Evolutionary conservation across 2,113 vertebrate species (phyloP).

Genomic region (Riparia riparia): DNA sequence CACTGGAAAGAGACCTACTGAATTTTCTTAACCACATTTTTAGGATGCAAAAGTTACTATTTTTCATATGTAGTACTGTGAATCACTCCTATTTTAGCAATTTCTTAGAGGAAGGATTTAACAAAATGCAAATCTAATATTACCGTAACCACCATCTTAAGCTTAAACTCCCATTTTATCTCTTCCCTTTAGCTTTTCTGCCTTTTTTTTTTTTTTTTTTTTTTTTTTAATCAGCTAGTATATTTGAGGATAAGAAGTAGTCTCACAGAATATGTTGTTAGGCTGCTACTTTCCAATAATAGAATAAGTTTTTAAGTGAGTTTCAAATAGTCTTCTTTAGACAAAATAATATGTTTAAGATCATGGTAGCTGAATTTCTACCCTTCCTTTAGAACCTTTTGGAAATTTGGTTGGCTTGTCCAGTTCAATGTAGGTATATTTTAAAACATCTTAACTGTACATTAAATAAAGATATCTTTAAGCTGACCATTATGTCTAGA

Average conservation of each 20-base stretch:
- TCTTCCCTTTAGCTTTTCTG: background rate
- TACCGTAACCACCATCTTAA: background rate
- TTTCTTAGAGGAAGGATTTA: slow-evolving; percentile 4
- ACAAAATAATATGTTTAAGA: background rate
- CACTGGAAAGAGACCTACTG: background rate
- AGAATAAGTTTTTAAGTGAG: background rate
- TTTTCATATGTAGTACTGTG: background rate
- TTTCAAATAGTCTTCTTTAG: background rate
- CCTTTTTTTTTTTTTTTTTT: background rate
- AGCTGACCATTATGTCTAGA: background rate
- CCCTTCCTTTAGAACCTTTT: background rate
- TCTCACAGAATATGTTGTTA: background rate
- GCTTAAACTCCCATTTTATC: background rate
- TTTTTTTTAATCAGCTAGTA: background rate
- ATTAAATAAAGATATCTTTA: background rate
- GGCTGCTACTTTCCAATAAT: background rate
- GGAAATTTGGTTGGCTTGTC: background rate
- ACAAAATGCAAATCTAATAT: background rate
- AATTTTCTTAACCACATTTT: background rate
- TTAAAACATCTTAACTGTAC: background rate
- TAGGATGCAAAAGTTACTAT: background rate
- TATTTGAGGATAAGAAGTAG: background rate
- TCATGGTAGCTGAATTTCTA: background rate
- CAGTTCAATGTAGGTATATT: background rate
- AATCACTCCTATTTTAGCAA: background rate